A percentile compares a stretch with the other conserved stretches of the same genome.
These are phyloP conservation scores for Mastomys coucha DNA, from an alignment of 2,113 vertebrate genomes.

Conservation along the genomic window DNA sequence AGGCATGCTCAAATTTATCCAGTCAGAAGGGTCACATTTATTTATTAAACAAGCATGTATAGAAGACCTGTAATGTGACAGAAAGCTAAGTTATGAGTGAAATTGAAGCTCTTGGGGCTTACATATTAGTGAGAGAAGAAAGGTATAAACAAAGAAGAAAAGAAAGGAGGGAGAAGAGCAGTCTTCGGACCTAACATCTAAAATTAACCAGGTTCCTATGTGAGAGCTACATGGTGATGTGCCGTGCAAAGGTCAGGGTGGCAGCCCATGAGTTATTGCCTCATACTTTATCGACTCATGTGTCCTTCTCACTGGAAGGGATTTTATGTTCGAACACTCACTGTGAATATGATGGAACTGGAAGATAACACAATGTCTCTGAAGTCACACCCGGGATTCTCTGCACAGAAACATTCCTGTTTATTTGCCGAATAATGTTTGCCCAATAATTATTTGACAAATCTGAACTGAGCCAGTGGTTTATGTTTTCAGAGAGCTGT, in stretches of 20 bases:
- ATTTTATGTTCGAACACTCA: background rate
- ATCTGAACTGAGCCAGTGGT: background rate
- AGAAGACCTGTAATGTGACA: background rate
- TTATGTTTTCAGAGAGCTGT: background rate
- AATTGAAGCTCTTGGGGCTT: background rate
- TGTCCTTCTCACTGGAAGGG: background rate
- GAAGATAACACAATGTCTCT: background rate
- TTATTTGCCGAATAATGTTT: background rate
- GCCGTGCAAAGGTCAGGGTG: background rate
- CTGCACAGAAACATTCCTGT: background rate
- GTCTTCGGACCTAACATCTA: background rate
- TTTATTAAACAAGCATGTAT: background rate
- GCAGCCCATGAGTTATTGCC: background rate
- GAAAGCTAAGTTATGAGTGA: background rate
- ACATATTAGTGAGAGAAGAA: constrained; percentile 7
- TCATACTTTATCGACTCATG: background rate
- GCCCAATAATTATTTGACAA: background rate
- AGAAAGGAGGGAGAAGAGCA: background rate
- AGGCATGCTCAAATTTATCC: background rate
- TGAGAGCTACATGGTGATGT: background rate
- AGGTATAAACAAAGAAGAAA: background rate
- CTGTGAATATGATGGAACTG: background rate
- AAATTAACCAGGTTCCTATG: background rate
- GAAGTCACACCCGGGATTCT: background rate
- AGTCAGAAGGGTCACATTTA: background rate